Evolutionary conservation across 2,888 invertebrate genomes (phyloP).

Genomic region (Argyresthia albistria): DNA sequence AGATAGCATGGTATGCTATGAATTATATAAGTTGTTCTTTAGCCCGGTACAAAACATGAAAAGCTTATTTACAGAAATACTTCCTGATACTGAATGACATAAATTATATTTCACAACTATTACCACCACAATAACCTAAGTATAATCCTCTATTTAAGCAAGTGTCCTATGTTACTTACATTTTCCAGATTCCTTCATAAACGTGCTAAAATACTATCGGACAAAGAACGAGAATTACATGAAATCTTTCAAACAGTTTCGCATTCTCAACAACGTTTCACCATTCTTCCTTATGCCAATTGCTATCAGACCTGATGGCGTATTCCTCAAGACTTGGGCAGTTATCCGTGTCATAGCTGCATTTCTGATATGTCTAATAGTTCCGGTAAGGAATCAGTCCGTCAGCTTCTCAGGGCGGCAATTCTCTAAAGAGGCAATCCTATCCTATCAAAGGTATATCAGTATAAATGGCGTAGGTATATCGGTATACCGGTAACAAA

Average conservation of each 20-base stretch:
- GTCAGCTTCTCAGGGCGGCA: too few species aligned
- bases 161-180: neutral
- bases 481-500: too few species aligned
- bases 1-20: too few species aligned
- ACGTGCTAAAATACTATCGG: slow-evolving; percentile 34
- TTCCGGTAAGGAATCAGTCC: slow-evolving; percentile 48
- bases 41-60: too few species aligned
- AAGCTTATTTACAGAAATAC: too few species aligned
- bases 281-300: slow-evolving; percentile 48
- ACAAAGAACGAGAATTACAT: slow-evolving; percentile 26
- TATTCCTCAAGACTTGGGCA: slow-evolving; percentile 51
- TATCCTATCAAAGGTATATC: too few species aligned
- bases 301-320: slow-evolving; percentile 47
- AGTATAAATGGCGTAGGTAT: too few species aligned
- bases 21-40: too few species aligned
- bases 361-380: slow-evolving; percentile 40
- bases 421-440: too few species aligned
- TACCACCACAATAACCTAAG: neutral
- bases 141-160: neutral
- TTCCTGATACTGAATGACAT: too few species aligned
- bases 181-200: slow-evolving; percentile 52
- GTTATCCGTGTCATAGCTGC: slow-evolving; percentile 36
- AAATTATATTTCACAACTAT: too few species aligned
- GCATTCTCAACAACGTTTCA: slow-evolving; percentile 35
- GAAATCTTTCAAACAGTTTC: slow-evolving; percentile 43